Conservation (phyloP, 2,113 vertebrate species). For the Acanthochromis polyacanthus region DNA sequence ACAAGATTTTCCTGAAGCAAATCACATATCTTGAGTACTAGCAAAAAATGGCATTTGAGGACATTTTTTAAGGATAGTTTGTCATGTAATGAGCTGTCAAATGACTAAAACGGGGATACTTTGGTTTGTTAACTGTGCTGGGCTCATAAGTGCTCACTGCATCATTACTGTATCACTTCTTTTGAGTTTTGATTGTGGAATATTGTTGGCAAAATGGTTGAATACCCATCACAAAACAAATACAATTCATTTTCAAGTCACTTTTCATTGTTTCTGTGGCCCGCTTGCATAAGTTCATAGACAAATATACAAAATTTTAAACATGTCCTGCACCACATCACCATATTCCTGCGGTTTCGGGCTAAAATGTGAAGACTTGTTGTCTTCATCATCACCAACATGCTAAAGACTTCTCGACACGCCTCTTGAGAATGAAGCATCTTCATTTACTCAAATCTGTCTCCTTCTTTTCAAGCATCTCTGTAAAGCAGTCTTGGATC, state of each 20-base stretch:
- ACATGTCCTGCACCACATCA: conserved; percentile 1
- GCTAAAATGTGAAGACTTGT: conserved; percentile 17
- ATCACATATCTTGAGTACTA: conserved; percentile 10
- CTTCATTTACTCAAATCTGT: conserved; percentile 34
- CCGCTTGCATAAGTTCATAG: conserved; percentile 15
- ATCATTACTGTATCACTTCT: neutral
- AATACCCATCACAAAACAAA: conserved; percentile 20
- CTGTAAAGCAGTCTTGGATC: conserved; percentile 46
- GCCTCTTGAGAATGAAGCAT: conserved; percentile 14
- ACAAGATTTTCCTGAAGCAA: conserved; percentile 25
- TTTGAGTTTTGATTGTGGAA: conserved; percentile 5
- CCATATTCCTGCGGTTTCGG: conserved; percentile 8
- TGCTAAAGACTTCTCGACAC: conserved; percentile 17
- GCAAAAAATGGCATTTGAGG: neutral
- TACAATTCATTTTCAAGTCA: neutral
- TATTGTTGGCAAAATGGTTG: conserved; percentile 17
- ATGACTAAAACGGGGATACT: neutral
- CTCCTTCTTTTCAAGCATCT: conserved; percentile 36
- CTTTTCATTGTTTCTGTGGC: neutral
- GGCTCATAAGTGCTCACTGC: conserved; percentile 10
- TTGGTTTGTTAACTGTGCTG: neutral
- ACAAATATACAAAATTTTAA: conserved; percentile 15
- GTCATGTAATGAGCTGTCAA: neutral
- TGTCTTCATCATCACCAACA: conserved; percentile 48
- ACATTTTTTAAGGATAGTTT: neutral